These are phyloP conservation scores for Musca domestica DNA, from an alignment of 1,140 invertebrate genomes.

Conservation along the genomic window DNA sequence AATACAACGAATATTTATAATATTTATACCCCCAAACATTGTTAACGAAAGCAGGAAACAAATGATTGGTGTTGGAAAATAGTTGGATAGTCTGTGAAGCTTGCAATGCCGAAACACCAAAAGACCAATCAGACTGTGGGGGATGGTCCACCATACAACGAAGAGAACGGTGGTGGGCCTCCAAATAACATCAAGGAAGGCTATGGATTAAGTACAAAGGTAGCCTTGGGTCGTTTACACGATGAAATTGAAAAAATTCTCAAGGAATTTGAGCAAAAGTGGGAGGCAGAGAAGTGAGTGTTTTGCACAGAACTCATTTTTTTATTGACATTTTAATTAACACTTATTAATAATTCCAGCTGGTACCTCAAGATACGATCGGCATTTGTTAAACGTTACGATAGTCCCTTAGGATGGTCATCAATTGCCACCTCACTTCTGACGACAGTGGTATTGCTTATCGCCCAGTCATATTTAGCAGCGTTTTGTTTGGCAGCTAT, in stretches of 20 bases:
- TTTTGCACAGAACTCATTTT: background rate
- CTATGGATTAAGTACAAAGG: constrained; percentile 50
- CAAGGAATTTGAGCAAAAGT: constrained; percentile 40
- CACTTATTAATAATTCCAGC: constrained; percentile 24
- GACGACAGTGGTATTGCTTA: constrained; percentile 39
- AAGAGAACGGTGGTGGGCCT: too few relatives aligned
- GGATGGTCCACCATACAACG: too few relatives aligned
- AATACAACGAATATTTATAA: too few relatives aligned
- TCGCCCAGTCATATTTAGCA: constrained; percentile 45
- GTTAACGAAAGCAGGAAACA: too few relatives aligned
- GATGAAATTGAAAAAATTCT: constrained; percentile 54
- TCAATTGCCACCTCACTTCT: constrained; percentile 59
- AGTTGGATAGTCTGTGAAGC: too few relatives aligned
- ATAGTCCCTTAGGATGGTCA: constrained; percentile 67
- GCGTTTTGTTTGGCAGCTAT: constrained; percentile 51
- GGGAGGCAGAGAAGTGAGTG: background rate
- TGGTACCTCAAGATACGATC: constrained; percentile 42
- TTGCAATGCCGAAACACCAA: too few relatives aligned
- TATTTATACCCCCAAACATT: too few relatives aligned
- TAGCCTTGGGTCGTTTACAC: constrained; percentile 55
- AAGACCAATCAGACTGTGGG: too few relatives aligned
- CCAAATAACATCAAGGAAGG: too few relatives aligned
- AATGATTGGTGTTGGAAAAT: too few relatives aligned
- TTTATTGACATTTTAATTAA: background rate
- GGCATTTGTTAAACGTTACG: constrained; percentile 59